Evolutionary conservation across 2,797 vertebrate genomes (phyloP), one percentile per base, ranked within the genome.

Genomic region (Lepilemur ruficaudatus): DNA sequence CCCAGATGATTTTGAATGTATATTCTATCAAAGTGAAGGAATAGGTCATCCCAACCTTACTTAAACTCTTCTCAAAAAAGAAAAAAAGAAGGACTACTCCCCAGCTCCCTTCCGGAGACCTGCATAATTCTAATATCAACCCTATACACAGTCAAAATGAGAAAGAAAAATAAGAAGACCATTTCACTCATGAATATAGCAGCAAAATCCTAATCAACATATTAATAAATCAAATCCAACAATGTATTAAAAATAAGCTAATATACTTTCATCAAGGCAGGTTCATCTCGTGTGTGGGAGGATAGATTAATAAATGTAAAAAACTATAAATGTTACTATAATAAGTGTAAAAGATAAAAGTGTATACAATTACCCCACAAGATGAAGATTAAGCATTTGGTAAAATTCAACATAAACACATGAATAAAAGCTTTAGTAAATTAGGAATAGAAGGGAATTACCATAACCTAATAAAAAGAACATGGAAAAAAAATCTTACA

Each of bases 21-120:
- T 41, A 57, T 63, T 84, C 48, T 95, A 87, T 35, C 48, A 90
- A 91, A 78, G 48, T 67, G 55, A 94, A 92, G 75, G 57, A 81
- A 86, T 2, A 89, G 20, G 52, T 87, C 30, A 85, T 35, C 35
- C 35, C 46, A 41, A 82, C 69, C 28, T 83, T 89, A 92, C 57
- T 86, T 75, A 83, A 92, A 87, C 15, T 79, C 61, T 70, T 93
- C 70, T 38, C 50, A 63, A 79, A 57, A 61, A 30, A 88, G n/a
- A 69, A 41, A 17, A 46, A 72, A 69, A 75, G 50, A 85, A 85
- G 41, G 22, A 82, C 67, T 28, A 72, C 13, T 30, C n/a, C 30
- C 13, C 7, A 52, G 41, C 41, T 65, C 59, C 69, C 41, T 86
- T 75, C 65, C 79, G 65, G 50, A 81, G 61, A 72, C 5, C 17